Evolutionary conservation across 1,140 invertebrate species (phyloP).

Genomic region (Drosophila teissieri): DNA sequence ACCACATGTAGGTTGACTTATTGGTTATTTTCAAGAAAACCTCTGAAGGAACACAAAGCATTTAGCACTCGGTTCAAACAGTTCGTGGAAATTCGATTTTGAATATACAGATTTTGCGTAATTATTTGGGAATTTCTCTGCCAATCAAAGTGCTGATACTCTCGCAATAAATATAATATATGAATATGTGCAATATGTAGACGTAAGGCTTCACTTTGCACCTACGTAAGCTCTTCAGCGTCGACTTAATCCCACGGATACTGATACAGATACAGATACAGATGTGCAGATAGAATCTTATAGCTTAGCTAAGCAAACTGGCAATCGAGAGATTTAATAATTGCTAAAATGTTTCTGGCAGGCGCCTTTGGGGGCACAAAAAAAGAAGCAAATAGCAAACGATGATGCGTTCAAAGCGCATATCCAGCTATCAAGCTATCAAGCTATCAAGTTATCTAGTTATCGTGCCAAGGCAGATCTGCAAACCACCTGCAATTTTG

Average conservation of each 20-base stretch:
- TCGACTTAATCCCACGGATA: neutral
- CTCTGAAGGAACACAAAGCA: neutral
- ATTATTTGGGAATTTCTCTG: neutral
- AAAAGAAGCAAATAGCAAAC: neutral
- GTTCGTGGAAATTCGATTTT: neutral
- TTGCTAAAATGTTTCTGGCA: conserved; percentile 2
- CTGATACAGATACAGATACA: no score
- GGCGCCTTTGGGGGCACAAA: no score
- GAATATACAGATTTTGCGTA: neutral
- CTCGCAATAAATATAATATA: no score
- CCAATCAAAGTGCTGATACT: no score
- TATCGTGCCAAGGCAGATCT: no score
- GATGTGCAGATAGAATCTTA: no score
- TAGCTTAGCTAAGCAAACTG: conserved; percentile 20
- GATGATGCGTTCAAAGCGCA: neutral
- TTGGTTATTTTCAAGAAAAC: neutral
- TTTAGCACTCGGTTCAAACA: neutral
- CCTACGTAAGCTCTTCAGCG: neutral
- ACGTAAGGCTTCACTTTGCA: no score
- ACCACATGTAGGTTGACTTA: neutral
- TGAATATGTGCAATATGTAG: no score
- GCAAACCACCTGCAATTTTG: conserved; percentile 12
- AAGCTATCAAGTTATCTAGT: neutral
- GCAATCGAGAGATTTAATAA: conserved; percentile 2
- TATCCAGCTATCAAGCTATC: no score